These are phyloP conservation scores for Carcina quercana DNA, from an alignment of 2,888 invertebrate genomes.

Conservation along the genomic window DNA sequence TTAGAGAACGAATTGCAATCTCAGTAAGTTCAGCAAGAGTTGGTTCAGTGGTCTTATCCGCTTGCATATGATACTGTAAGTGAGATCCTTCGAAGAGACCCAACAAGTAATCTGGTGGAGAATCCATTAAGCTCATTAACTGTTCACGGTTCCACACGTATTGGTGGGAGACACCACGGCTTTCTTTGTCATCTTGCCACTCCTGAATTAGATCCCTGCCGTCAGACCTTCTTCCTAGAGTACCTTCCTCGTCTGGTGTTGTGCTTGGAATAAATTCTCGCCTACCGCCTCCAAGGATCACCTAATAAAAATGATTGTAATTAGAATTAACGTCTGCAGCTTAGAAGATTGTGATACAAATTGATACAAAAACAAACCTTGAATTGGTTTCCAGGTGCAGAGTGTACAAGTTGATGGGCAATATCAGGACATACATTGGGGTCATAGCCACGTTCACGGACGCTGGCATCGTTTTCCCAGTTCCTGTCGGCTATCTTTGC, in stretches of 20 bases:
- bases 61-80: slow-evolving; percentile 79
- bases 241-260: slow-evolving; percentile 66
- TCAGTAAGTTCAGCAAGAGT: slow-evolving; percentile 63
- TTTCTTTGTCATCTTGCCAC: slow-evolving; percentile 73
- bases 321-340: not conserved
- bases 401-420: slow-evolving; percentile 78
- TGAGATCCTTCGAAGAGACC: slow-evolving; percentile 79
- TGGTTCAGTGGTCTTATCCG: slow-evolving; percentile 43
- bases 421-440: slow-evolving; percentile 75
- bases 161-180: slow-evolving; percentile 38
- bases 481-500: slow-evolving; percentile 79
- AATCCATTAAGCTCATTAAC: slow-evolving; percentile 40
- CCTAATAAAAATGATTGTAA: slow-evolving; percentile 36
- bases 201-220: slow-evolving; percentile 77
- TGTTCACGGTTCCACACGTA: slow-evolving; percentile 77
- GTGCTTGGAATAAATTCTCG: slow-evolving; percentile 75
- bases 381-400: slow-evolving; percentile 77
- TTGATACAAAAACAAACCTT: slow-evolving; percentile 58
- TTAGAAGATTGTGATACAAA: not conserved
- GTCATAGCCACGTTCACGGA: slow-evolving; percentile 36
- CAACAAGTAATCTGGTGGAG: slow-evolving; percentile 62
- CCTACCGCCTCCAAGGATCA: slow-evolving; percentile 84
- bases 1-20: slow-evolving; percentile 80
- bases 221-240: slow-evolving; percentile 65
- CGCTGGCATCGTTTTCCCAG: slow-evolving; percentile 82